A percentile compares a stretch with the other conserved stretches of the same genome.
Evolutionary conservation across 2,113 vertebrate genomes (phyloP).

Genomic region (Gavia stellata): DNA sequence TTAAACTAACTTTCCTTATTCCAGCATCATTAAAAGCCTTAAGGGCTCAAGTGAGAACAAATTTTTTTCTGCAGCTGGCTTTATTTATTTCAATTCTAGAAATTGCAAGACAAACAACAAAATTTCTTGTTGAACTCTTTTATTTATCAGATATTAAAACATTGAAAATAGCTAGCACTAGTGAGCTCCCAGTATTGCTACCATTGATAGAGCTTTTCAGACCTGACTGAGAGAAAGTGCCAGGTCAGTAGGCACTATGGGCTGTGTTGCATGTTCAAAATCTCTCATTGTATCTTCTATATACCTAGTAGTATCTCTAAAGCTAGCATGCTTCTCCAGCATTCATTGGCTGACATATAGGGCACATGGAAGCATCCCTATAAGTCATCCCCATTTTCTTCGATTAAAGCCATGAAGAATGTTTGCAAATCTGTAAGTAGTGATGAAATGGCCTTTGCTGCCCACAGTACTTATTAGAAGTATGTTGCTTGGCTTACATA

Average conservation of each 20-base stretch:
- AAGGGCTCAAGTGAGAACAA: not conserved
- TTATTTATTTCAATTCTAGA: not conserved
- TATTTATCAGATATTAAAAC: not conserved
- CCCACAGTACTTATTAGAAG: not conserved
- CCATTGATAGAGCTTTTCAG: not conserved
- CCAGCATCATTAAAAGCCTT: not conserved
- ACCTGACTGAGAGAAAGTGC: not conserved
- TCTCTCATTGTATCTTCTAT: not conserved
- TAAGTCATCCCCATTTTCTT: not conserved
- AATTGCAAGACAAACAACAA: not conserved
- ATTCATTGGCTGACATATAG: not conserved
- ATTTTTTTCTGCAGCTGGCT: not conserved
- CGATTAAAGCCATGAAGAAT: not conserved
- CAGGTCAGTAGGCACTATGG: not conserved
- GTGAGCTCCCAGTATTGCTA: not conserved
- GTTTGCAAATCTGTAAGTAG: not conserved
- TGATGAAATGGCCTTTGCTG: not conserved
- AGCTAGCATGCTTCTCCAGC: not conserved
- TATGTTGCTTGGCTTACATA: not conserved
- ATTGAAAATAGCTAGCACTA: not conserved
- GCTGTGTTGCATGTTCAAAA: not conserved
- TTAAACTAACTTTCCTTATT: not conserved
- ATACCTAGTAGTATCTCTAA: not conserved
- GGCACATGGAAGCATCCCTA: accelerated
- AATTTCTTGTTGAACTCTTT: not conserved